Conservation (phyloP, 2,797 vertebrate genomes). For the Mormyrops boulengeri region DNA sequence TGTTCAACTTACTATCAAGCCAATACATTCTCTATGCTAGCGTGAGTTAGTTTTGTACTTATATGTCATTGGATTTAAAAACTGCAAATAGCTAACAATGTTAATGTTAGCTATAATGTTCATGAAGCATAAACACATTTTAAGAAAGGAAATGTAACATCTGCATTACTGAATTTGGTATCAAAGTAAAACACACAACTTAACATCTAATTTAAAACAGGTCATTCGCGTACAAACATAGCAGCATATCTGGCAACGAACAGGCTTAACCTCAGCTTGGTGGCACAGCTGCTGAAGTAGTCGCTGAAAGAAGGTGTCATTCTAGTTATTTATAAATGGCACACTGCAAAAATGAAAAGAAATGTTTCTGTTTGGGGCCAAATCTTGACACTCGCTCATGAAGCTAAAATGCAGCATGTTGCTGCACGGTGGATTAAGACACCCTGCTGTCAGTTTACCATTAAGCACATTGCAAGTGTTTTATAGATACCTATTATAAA, state of each 20-base stretch:
- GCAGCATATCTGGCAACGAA: background rate
- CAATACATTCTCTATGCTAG: background rate
- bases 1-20: background rate
- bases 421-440: background rate
- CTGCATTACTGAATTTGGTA: background rate
- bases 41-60: background rate
- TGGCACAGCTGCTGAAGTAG: background rate
- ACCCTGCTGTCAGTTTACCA: background rate
- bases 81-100: background rate
- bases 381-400: background rate
- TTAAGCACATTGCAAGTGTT: background rate
- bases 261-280: background rate
- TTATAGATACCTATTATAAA: background rate
- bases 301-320: background rate
- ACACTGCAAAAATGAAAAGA: background rate
- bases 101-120: background rate
- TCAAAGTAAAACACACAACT: background rate
- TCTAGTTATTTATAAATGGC: background rate
- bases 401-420: background rate
- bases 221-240: background rate
- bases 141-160: background rate
- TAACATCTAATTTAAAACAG: constrained; percentile 1
- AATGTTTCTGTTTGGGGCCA: background rate
- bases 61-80: background rate
- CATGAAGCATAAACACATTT: background rate